Conservation (phyloP, 2,797 vertebrate species). For the Artibeus jamaicensis region DNA sequence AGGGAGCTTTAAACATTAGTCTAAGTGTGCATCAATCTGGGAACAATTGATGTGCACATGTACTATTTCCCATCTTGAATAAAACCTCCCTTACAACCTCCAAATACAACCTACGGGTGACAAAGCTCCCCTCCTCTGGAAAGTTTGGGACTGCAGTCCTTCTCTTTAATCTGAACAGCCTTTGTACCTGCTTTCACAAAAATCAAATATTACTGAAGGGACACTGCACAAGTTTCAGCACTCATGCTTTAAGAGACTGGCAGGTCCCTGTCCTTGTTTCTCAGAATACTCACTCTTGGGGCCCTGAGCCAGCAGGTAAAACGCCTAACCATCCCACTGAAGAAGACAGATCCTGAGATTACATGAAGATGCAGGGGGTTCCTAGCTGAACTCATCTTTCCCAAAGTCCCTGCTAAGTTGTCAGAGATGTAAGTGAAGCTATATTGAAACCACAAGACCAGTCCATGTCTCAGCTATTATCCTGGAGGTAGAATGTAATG, state of each 20-base stretch:
- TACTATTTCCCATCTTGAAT: neutral
- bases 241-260: neutral
- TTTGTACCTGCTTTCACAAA: neutral
- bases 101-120: neutral
- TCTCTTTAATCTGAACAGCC: neutral
- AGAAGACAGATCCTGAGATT: neutral
- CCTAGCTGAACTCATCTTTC: neutral
- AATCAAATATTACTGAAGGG: neutral
- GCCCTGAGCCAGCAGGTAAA: neutral
- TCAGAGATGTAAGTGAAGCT: neutral
- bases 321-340: neutral
- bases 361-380: neutral
- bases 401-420: neutral
- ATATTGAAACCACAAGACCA: neutral
- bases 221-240: neutral
- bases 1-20: neutral
- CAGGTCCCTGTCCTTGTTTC: neutral
- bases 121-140: neutral
- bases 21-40: neutral
- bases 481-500: neutral
- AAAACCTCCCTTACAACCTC: neutral
- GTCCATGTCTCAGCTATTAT: neutral
- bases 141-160: neutral
- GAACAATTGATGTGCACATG: neutral
- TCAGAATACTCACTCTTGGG: neutral